Conservation (phyloP, 2,113 vertebrate species). For the Nestor notabilis region DNA sequence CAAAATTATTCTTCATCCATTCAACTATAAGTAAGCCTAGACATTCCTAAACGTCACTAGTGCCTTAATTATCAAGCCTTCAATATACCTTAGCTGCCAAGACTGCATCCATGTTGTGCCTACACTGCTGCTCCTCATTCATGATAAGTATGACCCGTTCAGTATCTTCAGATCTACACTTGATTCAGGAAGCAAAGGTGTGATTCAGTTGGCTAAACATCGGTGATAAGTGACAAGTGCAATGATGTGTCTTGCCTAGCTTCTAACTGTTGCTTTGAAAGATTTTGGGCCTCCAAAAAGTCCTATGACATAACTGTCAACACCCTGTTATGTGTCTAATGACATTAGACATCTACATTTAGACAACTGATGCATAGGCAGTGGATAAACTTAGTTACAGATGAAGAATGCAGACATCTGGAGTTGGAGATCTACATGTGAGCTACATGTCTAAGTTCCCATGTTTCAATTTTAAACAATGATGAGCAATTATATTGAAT, state of each 20-base stretch:
- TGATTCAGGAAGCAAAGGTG: neutral
- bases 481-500: neutral
- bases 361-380: neutral
- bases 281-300: neutral
- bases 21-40: neutral
- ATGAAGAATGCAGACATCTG: neutral
- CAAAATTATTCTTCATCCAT: neutral
- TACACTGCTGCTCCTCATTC: neutral
- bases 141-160: neutral
- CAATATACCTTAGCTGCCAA: neutral
- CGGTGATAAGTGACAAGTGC: neutral
- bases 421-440: neutral
- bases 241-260: neutral
- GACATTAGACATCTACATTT: neutral
- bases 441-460: neutral
- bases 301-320: neutral
- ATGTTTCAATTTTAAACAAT: neutral
- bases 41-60: neutral
- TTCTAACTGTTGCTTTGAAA: neutral
- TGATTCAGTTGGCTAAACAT: neutral
- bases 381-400: neutral
- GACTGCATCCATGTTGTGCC: neutral
- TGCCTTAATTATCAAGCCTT: neutral
- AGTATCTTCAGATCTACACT: neutral
- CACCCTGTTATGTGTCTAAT: neutral